Evolutionary conservation across 2,113 vertebrate genomes (phyloP).

Genomic region (Etheostoma spectabile): DNA sequence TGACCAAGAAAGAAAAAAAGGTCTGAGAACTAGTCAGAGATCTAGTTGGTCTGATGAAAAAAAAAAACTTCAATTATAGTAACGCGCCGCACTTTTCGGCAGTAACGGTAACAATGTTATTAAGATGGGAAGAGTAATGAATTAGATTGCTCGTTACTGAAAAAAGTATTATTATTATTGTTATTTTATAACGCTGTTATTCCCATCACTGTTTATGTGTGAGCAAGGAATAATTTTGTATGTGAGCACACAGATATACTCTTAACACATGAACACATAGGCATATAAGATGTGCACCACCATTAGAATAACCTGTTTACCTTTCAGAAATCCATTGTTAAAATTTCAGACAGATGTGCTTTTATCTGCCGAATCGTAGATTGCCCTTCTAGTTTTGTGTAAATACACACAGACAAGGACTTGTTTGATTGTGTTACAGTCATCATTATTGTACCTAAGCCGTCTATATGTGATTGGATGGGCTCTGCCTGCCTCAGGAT

Average conservation of each 20-base stretch:
- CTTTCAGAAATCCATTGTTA: conserved; percentile 31
- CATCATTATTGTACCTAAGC: conserved; percentile 71
- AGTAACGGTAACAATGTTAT: too few relatives aligned
- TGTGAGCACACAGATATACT: neutral
- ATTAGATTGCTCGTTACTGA: too few relatives aligned
- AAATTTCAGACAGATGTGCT: conserved; percentile 34
- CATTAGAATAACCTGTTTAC: conserved; percentile 13
- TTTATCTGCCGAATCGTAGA: conserved; percentile 40
- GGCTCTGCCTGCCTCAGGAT: conserved; percentile 39
- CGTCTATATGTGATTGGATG: conserved; percentile 46
- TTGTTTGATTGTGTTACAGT: conserved; percentile 77
- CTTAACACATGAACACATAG: neutral
- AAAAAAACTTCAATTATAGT: too few relatives aligned
- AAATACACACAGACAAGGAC: conserved; percentile 60
- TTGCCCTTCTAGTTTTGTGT: conserved; percentile 7
- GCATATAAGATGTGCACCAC: neutral
- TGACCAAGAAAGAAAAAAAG: too few relatives aligned
- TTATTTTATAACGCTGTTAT: too few relatives aligned
- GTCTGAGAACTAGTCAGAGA: too few relatives aligned
- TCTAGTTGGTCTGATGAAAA: too few relatives aligned
- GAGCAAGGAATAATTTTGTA: neutral
- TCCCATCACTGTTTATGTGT: neutral
- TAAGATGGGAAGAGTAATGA: too few relatives aligned
- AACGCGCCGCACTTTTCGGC: too few relatives aligned
- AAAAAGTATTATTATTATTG: too few relatives aligned